Evolutionary conservation across 1,140 invertebrate species (phyloP).

Genomic region (Prorops nasuta): DNA sequence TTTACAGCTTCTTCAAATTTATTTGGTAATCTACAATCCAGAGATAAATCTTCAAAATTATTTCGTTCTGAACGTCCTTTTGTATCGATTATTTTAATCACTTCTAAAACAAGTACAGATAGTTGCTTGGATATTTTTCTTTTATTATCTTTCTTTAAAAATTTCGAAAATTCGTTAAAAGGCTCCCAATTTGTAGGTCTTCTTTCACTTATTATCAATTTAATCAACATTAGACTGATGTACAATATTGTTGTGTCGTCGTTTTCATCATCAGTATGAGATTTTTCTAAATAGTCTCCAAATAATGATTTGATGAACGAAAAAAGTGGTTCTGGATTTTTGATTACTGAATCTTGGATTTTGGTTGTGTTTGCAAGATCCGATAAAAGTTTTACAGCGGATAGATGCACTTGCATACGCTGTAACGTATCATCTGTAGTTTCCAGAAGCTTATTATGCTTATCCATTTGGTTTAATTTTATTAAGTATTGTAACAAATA

Average conservation of each 20-base stretch:
- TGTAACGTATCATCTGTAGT: slow-evolving; percentile 29
- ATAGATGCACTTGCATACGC: slow-evolving; percentile 35
- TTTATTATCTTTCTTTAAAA: slow-evolving; percentile 41
- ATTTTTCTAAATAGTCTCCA: slow-evolving; percentile 7
- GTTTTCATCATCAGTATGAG: slow-evolving; percentile 12
- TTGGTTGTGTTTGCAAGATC: slow-evolving; percentile 34
- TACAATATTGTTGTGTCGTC: slow-evolving; percentile 42
- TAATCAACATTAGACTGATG: slow-evolving; percentile 52
- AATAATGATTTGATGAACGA: slow-evolving; percentile 44
- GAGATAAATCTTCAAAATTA: slow-evolving; percentile 37
- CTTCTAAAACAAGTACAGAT: slow-evolving; percentile 41
- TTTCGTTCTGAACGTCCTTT: slow-evolving; percentile 40
- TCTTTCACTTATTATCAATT: slow-evolving; percentile 40
- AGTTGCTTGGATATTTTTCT: slow-evolving; percentile 22
- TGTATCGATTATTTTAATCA: slow-evolving; percentile 55
- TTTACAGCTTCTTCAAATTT: slow-evolving; percentile 65
- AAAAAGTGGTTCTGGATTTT: slow-evolving; percentile 44
- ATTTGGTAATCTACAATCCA: slow-evolving; percentile 35
- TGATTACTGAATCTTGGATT: slow-evolving; percentile 44
- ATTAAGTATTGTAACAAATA: slow-evolving; percentile 39
- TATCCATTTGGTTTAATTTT: slow-evolving; percentile 12
- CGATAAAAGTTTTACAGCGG: slow-evolving; percentile 41
- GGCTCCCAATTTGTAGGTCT: slow-evolving; percentile 37
- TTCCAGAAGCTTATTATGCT: slow-evolving; percentile 23
- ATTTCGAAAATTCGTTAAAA: slow-evolving; percentile 53